Conservation (phyloP, 2,797 vertebrate species). For the Xerus rutilus region DNA sequence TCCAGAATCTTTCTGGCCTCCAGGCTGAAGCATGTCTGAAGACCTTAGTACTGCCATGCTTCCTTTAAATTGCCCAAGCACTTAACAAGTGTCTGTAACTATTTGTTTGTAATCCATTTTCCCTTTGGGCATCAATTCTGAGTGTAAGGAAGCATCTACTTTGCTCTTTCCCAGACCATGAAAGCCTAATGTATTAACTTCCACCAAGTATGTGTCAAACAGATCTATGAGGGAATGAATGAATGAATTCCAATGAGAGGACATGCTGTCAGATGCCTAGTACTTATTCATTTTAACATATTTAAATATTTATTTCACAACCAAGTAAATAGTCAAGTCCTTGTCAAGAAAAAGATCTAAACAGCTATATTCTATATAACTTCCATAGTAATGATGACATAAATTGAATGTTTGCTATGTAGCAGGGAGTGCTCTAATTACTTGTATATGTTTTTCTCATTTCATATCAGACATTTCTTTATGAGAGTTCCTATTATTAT, state of each 20-base stretch:
- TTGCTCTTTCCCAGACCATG: background rate
- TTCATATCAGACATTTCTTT: background rate
- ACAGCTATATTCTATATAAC: background rate
- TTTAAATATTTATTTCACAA: background rate
- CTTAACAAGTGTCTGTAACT: background rate
- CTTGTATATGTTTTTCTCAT: slow-evolving; percentile 3
- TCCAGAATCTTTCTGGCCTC: background rate
- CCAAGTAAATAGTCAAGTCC: background rate
- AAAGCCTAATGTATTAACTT: background rate
- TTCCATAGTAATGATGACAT: slow-evolving; percentile 23
- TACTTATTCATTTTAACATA: background rate
- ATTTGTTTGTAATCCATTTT: background rate
- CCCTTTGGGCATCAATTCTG: background rate
- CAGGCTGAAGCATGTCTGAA: background rate
- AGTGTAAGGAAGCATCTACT: background rate
- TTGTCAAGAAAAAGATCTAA: background rate
- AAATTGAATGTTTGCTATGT: background rate
- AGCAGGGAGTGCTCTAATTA: background rate
- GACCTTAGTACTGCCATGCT: too few relatives aligned
- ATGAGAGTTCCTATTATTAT: background rate
- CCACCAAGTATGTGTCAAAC: background rate
- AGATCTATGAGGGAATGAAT: background rate
- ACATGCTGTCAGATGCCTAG: background rate
- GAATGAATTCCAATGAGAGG: background rate
- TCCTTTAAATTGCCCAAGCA: background rate